These are phyloP conservation scores for Platichthys flesus DNA, from an alignment of 2,113 vertebrate species.

Conservation along the genomic window DNA sequence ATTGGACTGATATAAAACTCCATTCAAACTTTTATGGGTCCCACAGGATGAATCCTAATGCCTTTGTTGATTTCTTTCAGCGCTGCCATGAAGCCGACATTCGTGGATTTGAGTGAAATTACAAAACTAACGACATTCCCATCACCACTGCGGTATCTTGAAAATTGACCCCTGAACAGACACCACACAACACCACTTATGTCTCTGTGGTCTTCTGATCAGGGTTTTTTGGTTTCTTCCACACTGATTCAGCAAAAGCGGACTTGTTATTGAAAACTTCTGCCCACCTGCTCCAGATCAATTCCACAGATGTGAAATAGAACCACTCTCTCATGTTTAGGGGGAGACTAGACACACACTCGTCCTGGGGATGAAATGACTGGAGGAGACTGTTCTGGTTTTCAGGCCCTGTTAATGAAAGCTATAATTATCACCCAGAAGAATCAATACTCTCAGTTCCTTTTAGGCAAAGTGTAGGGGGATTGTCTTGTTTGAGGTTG, in stretches of 20 bases:
- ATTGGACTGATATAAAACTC: background rate
- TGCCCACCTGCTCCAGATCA: conserved; percentile 20
- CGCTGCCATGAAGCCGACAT: background rate
- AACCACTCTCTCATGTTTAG: conserved; percentile 26
- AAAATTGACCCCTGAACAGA: background rate
- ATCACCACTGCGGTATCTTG: too few relatives aligned
- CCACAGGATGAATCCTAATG: background rate
- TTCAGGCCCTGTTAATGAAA: conserved; percentile 58
- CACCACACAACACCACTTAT: background rate
- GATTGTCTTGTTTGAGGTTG: conserved; percentile 32
- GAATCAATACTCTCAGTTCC: conserved; percentile 62
- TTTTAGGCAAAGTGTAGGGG: conserved; percentile 15
- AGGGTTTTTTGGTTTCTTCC: background rate
- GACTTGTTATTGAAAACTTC: conserved; percentile 22
- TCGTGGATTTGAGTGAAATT: background rate
- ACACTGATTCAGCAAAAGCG: conserved; percentile 8
- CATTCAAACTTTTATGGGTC: too few relatives aligned
- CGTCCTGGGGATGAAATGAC: conserved; percentile 28
- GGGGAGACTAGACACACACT: conserved; percentile 8
- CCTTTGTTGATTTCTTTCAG: background rate
- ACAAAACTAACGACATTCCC: too few relatives aligned
- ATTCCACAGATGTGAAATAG: background rate
- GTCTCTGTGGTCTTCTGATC: background rate
- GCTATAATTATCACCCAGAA: conserved; percentile 65
- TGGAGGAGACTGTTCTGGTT: conserved; percentile 42